These are phyloP conservation scores for Parnassius apollo DNA, from an alignment of 2,888 invertebrate genomes.

Conservation along the genomic window DNA sequence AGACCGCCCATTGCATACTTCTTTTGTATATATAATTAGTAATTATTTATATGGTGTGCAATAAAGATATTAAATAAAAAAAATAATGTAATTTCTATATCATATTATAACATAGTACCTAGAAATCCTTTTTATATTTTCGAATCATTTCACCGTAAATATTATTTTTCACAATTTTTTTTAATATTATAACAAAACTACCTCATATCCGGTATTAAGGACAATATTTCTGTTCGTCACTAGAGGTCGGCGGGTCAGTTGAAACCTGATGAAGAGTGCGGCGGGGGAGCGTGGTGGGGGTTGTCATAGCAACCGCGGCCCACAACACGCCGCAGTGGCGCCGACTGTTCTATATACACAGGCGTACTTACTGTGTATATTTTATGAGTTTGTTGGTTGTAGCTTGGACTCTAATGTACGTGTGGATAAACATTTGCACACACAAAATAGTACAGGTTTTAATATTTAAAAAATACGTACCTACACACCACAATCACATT, in stretches of 20 bases:
- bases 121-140: too few relatives aligned
- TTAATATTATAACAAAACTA: constrained; percentile 3
- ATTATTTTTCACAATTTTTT: too few relatives aligned
- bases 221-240: constrained; percentile 63
- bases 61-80: too few relatives aligned
- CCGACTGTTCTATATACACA: constrained; percentile 50
- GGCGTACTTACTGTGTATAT: constrained; percentile 58
- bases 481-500: constrained; percentile 32
- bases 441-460: constrained; percentile 58
- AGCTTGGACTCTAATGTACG: constrained; percentile 54
- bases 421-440: constrained; percentile 46
- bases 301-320: constrained; percentile 69
- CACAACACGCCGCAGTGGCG: constrained; percentile 78
- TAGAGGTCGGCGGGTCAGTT: constrained; percentile 76
- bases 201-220: constrained; percentile 42
- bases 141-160: too few relatives aligned
- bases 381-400: constrained; percentile 66
- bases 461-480: constrained; percentile 62
- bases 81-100: too few relatives aligned
- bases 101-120: too few relatives aligned
- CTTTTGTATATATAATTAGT: too few relatives aligned
- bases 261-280: constrained; percentile 40
- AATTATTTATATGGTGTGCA: too few relatives aligned
- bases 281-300: constrained; percentile 45
- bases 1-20: too few relatives aligned